phyloP scores from a whole-genome alignment of 2,797 vertebrate genomes.

The Characodon lateralis region DNA sequence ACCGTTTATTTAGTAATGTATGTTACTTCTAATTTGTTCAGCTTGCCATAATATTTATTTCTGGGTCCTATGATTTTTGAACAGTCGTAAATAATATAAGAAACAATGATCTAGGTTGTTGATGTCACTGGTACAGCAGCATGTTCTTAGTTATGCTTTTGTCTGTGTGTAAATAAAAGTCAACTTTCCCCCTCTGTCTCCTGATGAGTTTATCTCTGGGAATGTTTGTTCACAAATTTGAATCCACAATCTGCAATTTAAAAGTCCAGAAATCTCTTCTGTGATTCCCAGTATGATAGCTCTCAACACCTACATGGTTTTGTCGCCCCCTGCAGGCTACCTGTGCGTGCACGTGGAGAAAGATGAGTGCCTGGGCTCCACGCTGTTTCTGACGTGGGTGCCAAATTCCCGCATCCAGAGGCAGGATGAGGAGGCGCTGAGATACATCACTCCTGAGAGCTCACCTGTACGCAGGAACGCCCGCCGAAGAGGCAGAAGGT shows the following conservation, averaged over 20 bases:
- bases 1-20: too few relatives aligned
- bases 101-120: too few relatives aligned
- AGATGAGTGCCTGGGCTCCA: constrained; percentile 91
- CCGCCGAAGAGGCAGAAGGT: constrained; percentile 79
- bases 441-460: constrained; percentile 94
- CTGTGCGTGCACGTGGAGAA: constrained; percentile 96
- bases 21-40: too few relatives aligned
- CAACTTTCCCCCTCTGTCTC: too few relatives aligned
- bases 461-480: constrained; percentile 90
- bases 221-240: too few relatives aligned
- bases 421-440: constrained; percentile 95
- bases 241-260: background rate
- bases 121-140: too few relatives aligned
- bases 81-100: too few relatives aligned
- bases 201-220: too few relatives aligned
- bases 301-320: background rate
- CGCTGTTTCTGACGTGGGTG: constrained; percentile 96
- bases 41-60: too few relatives aligned
- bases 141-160: background rate
- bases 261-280: constrained; percentile 11
- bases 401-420: constrained; percentile 95
- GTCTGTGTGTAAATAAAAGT: too few relatives aligned
- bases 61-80: too few relatives aligned
- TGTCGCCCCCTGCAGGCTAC: constrained; percentile 84
- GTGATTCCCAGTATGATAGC: background rate